phyloP scores from a whole-genome alignment of 2,888 invertebrate genomes.

The Drosophila kambysellisi region DNA sequence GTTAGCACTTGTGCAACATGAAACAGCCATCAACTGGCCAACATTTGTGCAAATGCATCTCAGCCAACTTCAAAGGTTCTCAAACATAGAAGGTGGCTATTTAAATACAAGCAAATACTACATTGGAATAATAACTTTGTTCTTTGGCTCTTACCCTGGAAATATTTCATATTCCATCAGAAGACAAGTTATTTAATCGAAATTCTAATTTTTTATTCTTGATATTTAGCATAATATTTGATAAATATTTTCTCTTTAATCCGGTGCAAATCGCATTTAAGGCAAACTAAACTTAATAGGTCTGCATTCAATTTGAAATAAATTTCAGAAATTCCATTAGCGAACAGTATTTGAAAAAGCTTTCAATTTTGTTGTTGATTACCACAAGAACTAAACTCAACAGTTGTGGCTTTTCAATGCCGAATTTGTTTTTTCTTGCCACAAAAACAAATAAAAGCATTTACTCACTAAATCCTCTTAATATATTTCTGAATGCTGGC shows the following conservation, averaged over 20 bases:
- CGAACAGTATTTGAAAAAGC: constrained; percentile 27
- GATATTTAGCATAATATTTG: not conserved
- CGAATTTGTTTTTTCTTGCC: constrained; percentile 8
- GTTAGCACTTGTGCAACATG: constrained; percentile 4
- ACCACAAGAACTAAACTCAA: constrained; percentile 39
- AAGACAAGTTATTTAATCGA: not conserved
- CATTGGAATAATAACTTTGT: not conserved
- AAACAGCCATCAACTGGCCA: constrained; percentile 5
- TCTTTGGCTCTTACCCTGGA: not conserved
- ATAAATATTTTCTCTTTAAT: not conserved
- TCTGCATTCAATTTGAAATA: constrained; percentile 11
- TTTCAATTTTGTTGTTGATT: constrained; percentile 24
- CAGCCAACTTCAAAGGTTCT: not conserved
- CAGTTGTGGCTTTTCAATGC: constrained; percentile 4
- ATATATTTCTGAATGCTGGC: constrained; percentile 11
- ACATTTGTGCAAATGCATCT: constrained; percentile 10
- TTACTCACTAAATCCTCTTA: constrained; percentile 29
- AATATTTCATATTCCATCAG: not conserved
- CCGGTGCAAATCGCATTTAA: not conserved
- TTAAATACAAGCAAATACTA: not conserved
- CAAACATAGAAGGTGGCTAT: not conserved
- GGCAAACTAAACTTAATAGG: not conserved
- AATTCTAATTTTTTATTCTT: not conserved
- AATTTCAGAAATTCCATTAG: constrained; percentile 24
- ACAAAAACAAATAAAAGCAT: constrained; percentile 50